phyloP scores from a whole-genome alignment of 35 echinoderm and acorn worm genomes.

The Amphiura filiformis region DNA sequence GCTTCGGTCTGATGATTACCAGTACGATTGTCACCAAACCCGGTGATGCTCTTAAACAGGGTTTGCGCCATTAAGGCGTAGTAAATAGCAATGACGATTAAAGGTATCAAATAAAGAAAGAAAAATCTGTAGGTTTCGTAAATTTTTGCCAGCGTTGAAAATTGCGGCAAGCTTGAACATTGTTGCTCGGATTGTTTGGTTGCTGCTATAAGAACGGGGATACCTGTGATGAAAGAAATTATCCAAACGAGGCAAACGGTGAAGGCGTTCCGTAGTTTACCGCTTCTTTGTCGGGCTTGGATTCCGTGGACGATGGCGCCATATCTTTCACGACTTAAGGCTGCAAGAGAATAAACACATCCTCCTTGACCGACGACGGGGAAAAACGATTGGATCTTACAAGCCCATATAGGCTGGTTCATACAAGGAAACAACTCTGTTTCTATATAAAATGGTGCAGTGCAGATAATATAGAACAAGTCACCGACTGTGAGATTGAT shows the following conservation, averaged over 20 bases:
- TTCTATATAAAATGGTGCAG: slow-evolving; percentile 56
- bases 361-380: slow-evolving; percentile 58
- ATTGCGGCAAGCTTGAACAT: slow-evolving; percentile 36
- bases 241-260: slow-evolving; percentile 44
- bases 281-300: slow-evolving; percentile 14
- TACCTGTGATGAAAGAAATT: slow-evolving; percentile 14
- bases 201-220: slow-evolving; percentile 45
- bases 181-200: neutral
- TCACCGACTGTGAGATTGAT: slow-evolving; percentile 65
- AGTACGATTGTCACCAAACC: slow-evolving; percentile 75
- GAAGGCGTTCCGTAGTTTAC: slow-evolving; percentile 22
- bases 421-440: slow-evolving; percentile 44
- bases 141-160: slow-evolving; percentile 23
- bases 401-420: slow-evolving; percentile 34
- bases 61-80: slow-evolving; percentile 73
- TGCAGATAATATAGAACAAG: slow-evolving; percentile 60
- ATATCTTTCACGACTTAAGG: slow-evolving; percentile 66
- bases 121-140: slow-evolving; percentile 48
- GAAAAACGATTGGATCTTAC: slow-evolving; percentile 48
- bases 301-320: slow-evolving; percentile 39
- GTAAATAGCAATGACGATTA: slow-evolving; percentile 37
- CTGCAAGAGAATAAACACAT: slow-evolving; percentile 61
- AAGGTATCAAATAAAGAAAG: slow-evolving; percentile 55
- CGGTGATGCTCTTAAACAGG: slow-evolving; percentile 54
- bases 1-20: slow-evolving; percentile 68